Evolutionary conservation across 2,888 invertebrate genomes (phyloP).

Genomic region (Lordiphosa andalusiaca): DNA sequence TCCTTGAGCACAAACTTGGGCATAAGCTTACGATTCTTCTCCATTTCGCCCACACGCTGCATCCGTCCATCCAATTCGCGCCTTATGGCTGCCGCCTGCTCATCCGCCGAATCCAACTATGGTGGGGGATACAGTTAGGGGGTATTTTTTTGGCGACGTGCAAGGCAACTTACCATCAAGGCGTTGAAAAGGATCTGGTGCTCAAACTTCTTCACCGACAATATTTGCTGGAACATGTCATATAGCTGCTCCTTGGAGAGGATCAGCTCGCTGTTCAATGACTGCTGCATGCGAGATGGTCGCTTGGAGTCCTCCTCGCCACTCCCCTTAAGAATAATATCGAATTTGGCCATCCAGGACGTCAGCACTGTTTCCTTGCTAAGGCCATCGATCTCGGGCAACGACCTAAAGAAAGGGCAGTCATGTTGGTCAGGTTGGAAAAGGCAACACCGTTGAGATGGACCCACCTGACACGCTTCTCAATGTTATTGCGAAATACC

Average conservation of each 20-base stretch:
- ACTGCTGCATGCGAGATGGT: conserved; percentile 92
- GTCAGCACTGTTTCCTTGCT: conserved; percentile 99
- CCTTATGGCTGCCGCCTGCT: conserved; percentile 99
- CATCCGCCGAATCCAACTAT: conserved; percentile 98
- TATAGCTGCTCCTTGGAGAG: conserved; percentile 99
- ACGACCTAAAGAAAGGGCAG: conserved; percentile 84
- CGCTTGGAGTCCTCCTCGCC: conserved; percentile 94
- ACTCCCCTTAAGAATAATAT: conserved; percentile 96
- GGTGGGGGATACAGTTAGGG: conserved; percentile 31
- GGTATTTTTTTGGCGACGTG: too few relatives aligned
- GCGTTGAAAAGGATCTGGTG: conserved; percentile 99
- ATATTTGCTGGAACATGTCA: conserved; percentile 99
- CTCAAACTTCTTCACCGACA: conserved; percentile 99
- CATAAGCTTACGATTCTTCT: conserved; percentile 97
- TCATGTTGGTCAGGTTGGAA: background rate
- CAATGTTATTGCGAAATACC: conserved; percentile 98
- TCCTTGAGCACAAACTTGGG: conserved; percentile 99
- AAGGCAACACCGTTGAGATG: background rate
- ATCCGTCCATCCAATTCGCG: conserved; percentile 98
- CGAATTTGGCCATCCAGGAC: conserved; percentile 99
- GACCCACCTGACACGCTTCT: conserved; percentile 94
- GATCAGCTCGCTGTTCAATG: conserved; percentile 94
- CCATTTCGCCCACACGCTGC: conserved; percentile 98
- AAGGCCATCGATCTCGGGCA: conserved; percentile 99
- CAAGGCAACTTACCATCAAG: conserved; percentile 87